phyloP scores from a whole-genome alignment of 1,140 invertebrate genomes.

The Andrena cerasifolii region DNA sequence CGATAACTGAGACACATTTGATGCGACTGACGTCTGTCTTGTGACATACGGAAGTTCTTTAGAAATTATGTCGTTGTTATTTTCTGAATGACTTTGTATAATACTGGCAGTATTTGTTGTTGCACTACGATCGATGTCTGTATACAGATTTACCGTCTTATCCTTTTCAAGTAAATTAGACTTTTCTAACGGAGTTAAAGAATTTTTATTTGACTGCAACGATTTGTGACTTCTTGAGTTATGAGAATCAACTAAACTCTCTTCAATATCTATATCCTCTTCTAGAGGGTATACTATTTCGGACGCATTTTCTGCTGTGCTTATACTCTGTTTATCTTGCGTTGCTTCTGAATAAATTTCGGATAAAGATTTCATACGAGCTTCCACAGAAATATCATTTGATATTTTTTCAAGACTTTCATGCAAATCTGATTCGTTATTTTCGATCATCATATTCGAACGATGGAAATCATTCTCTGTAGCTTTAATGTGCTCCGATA shows the following conservation, averaged over 20 bases:
- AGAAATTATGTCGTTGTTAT: not conserved
- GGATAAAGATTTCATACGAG: slow-evolving; percentile 71
- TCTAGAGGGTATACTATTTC: not conserved
- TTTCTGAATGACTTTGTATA: not conserved
- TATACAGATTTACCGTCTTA: slow-evolving; percentile 19
- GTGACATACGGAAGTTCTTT: not conserved
- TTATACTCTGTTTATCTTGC: slow-evolving; percentile 57
- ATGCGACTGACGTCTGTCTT: not conserved
- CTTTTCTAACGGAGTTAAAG: slow-evolving; percentile 13
- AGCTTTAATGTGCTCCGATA: slow-evolving; percentile 70
- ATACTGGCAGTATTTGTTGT: slow-evolving; percentile 8
- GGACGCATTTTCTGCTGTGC: slow-evolving; percentile 5
- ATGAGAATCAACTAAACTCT: not conserved
- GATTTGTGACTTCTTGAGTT: not conserved
- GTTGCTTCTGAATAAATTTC: slow-evolving; percentile 70
- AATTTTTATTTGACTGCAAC: slow-evolving; percentile 1
- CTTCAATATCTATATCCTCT: slow-evolving; percentile 2
- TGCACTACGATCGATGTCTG: slow-evolving; percentile 22
- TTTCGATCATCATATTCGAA: slow-evolving; percentile 62
- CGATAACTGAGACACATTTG: slow-evolving; percentile 3
- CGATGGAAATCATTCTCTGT: slow-evolving; percentile 61
- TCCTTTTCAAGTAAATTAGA: not conserved
- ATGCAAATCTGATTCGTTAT: slow-evolving; percentile 67
- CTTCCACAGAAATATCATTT: slow-evolving; percentile 67
- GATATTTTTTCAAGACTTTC: slow-evolving; percentile 69